Evolutionary conservation across 2,113 vertebrate genomes (phyloP), one percentile per base, ranked within the genome.

Genomic region (Scalopus aquaticus): DNA sequence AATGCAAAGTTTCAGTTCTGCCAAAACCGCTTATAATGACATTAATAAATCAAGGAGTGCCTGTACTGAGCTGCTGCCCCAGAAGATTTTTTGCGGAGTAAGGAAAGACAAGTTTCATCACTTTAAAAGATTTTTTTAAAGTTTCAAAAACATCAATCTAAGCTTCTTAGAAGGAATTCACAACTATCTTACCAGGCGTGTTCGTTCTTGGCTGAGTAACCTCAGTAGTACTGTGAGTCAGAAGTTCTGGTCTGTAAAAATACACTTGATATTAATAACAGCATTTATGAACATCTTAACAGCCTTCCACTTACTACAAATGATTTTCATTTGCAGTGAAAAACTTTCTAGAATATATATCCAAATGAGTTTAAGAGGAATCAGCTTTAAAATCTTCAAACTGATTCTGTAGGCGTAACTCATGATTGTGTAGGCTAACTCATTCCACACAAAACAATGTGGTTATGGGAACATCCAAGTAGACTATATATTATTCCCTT

Each of bases 211-310:
- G 95, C 1, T 98, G 98, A 92, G 1, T 54, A 44, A 94, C 93
- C 85, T 98, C 98, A 0, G 95, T 3, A 49, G 97, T 79, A 58
- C 76, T 70, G n/a, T 97, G 42, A n/a, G 79, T 97, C 39, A 99
- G 96, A 56, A 99, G 98, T 35, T 99, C 98, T 44, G 98, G 98
- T 84, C 98, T 99, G 97, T 77, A 96, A 97, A 81, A 94, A 77
- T 0, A 26, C 0, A 3, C 22, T 0, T 8, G 16, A 22, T 0
- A 16, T 88, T n/a, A 81, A 28, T n/a, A 42, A 80, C 22, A 65
- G 49, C 46, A 3, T 6, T 28, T 28, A 46, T 24, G 69, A 44
- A 32, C 1, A 5, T 9, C 9, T 22, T 24, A 5, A 2, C 58
- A 72, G 44, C 46, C 67, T 9, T 64, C 16, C 46, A 10, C 60